Evolutionary conservation across 2,888 invertebrate genomes (phyloP).

Genomic region (Anticlea derivata): DNA sequence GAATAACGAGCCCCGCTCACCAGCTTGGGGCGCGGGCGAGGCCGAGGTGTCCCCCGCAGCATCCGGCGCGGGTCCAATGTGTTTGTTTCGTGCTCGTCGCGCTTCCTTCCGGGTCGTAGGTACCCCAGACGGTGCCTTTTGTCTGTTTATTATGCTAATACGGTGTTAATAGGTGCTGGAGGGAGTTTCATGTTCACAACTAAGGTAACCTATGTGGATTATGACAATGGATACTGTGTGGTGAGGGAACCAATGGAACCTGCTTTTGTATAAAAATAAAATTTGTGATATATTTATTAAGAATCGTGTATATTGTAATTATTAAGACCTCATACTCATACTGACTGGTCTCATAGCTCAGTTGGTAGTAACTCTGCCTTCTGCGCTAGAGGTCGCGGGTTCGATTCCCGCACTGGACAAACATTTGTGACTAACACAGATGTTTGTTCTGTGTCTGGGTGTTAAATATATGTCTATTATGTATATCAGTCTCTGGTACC

Average conservation of each 20-base stretch:
- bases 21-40: not conserved
- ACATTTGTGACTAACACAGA: too few relatives aligned
- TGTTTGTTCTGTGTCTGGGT: too few relatives aligned
- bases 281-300: too few relatives aligned
- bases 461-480: too few relatives aligned
- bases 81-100: slow-evolving; percentile 13
- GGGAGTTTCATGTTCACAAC: slow-evolving; percentile 1
- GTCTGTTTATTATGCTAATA: slow-evolving; percentile 16
- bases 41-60: not conserved
- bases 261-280: not conserved
- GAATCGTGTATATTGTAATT: too few relatives aligned
- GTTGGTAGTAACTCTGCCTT: too few relatives aligned
- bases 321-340: too few relatives aligned
- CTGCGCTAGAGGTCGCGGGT: too few relatives aligned
- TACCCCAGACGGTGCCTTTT: slow-evolving; percentile 7
- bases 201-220: slow-evolving; percentile 2
- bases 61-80: slow-evolving; percentile 11
- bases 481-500: too few relatives aligned
- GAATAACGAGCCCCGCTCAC: not conserved
- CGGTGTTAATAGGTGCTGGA: not conserved
- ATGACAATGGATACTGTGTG: not conserved
- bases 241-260: too few relatives aligned
- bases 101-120: slow-evolving; percentile 15
- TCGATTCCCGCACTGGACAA: too few relatives aligned
- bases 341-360: too few relatives aligned